These are phyloP conservation scores for Clitarchus hookeri DNA, from an alignment of 2,888 invertebrate genomes.

Conservation along the genomic window DNA sequence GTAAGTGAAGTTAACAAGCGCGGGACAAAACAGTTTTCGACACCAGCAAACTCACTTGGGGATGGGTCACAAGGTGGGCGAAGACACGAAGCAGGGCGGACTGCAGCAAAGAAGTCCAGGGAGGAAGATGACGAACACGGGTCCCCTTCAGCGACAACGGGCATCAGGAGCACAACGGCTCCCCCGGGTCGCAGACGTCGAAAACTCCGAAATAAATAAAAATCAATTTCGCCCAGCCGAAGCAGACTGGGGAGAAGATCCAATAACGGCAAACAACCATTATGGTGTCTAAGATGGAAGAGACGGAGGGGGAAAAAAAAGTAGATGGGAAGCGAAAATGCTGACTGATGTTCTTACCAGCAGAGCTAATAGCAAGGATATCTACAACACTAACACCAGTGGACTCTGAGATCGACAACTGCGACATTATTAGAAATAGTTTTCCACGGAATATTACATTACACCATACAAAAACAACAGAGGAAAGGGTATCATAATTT, in stretches of 20 bases:
- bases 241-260: neutral
- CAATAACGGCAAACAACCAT: conserved; percentile 4
- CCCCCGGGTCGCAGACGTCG: neutral
- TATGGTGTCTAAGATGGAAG: neutral
- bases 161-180: neutral
- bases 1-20: no score
- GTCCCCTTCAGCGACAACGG: neutral
- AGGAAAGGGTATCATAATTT: no score
- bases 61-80: no score
- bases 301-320: no score
- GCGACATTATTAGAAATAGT: no score
- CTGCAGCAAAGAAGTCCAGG: neutral
- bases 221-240: conserved; percentile 8
- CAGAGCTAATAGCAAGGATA: neutral
- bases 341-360: neutral
- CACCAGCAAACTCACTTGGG: no score
- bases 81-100: no score
- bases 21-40: no score
- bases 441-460: no score
- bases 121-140: neutral
- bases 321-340: neutral
- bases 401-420: no score
- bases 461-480: no score
- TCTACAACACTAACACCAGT: no score
- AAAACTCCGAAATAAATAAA: neutral